phyloP scores from a whole-genome alignment of 2,888 invertebrate genomes.

The Eupithecia abbreviata region DNA sequence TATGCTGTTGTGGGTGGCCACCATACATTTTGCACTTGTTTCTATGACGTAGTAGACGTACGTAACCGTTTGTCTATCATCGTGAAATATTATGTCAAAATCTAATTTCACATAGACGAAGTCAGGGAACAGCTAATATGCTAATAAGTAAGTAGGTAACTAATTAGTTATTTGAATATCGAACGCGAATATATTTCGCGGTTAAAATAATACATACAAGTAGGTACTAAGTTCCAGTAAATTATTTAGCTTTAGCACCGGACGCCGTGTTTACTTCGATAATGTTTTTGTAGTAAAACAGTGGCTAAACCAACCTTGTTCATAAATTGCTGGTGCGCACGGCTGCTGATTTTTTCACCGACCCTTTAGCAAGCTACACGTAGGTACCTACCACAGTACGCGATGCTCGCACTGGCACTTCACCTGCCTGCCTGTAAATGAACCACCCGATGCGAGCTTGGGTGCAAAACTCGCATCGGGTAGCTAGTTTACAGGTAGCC shows the following conservation, averaged over 20 bases:
- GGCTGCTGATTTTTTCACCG: conserved; percentile 54
- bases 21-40: too few species aligned
- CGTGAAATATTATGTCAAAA: too few species aligned
- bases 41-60: too few species aligned
- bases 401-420: neutral
- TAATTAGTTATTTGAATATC: neutral
- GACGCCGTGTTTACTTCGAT: conserved; percentile 46
- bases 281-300: conserved; percentile 51
- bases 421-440: neutral
- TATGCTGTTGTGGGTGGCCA: too few species aligned
- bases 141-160: too few species aligned
- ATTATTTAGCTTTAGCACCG: conserved; percentile 45
- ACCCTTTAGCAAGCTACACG: conserved; percentile 60
- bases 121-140: too few species aligned
- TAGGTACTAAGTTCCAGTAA: neutral
- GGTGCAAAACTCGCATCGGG: too few species aligned
- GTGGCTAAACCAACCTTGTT: conserved; percentile 38
- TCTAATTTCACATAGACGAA: too few species aligned
- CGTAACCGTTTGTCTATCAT: too few species aligned
- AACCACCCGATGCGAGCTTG: neutral
- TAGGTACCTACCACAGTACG: neutral
- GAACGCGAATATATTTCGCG: neutral
- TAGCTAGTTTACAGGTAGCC: too few species aligned
- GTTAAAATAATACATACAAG: neutral
- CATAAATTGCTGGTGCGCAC: conserved; percentile 44